phyloP scores from a whole-genome alignment of 2,113 vertebrate genomes.

The Zosterops pallidus region DNA sequence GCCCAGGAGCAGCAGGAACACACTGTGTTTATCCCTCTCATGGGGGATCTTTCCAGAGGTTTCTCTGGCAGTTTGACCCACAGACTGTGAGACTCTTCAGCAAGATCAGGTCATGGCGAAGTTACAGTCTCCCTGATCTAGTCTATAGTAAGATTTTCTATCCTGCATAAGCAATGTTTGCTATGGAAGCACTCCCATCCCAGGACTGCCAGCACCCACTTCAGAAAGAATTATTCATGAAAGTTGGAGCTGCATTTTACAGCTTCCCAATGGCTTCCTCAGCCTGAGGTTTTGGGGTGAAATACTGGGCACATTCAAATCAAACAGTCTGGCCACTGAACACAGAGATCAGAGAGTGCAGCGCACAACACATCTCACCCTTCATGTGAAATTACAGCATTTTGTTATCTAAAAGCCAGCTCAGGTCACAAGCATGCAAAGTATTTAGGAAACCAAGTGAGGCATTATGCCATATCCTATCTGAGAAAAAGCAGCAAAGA shows the following conservation, averaged over 20 bases:
- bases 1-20: neutral
- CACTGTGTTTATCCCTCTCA: neutral
- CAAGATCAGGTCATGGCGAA: neutral
- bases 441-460: neutral
- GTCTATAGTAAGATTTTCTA: neutral
- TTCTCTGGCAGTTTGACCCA: neutral
- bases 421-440: neutral
- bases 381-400: neutral
- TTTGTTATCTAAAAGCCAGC: neutral
- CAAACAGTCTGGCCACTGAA: slow-evolving; percentile 12
- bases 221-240: slow-evolving; percentile 9
- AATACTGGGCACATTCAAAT: neutral
- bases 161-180: neutral
- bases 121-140: neutral
- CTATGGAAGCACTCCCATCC: neutral
- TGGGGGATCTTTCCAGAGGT: neutral
- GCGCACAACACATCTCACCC: neutral
- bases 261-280: neutral
- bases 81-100: neutral
- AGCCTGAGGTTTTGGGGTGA: neutral
- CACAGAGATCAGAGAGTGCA: neutral
- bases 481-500: neutral
- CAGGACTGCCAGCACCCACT: neutral
- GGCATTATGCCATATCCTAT: neutral
- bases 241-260: neutral